phyloP scores from a whole-genome alignment of 2,113 vertebrate species.

The Leptobrachium ailaonicum region DNA sequence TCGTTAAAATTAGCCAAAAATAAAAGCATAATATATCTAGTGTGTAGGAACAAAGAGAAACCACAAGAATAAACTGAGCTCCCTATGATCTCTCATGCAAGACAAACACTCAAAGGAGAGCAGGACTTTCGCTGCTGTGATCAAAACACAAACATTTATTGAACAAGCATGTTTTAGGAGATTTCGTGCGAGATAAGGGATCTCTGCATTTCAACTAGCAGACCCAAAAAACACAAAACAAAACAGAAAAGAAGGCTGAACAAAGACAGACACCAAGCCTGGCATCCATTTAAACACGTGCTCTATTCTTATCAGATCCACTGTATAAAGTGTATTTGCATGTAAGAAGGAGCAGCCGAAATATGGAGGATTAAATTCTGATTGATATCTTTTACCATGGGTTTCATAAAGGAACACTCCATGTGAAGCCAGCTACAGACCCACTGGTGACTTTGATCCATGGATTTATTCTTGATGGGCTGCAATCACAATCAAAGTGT shows the following conservation, averaged over 20 bases:
- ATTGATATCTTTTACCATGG: background rate
- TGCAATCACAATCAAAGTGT: background rate
- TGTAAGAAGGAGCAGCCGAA: background rate
- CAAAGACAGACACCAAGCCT: slow-evolving; percentile 30
- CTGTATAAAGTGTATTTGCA: background rate
- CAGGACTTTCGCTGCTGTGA: slow-evolving; percentile 40
- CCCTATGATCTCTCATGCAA: slow-evolving; percentile 35
- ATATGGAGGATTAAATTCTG: background rate
- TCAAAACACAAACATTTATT: slow-evolving; percentile 38
- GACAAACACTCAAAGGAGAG: slow-evolving; percentile 17
- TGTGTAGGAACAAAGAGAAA: background rate
- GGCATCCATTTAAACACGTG: slow-evolving; percentile 19
- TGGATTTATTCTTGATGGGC: background rate
- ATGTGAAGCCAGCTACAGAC: no score
- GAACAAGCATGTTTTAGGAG: slow-evolving; percentile 27
- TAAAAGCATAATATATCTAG: background rate
- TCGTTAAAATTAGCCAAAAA: no score
- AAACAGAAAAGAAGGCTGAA: background rate
- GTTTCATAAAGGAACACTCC: background rate
- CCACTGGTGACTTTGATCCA: no score
- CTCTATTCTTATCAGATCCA: slow-evolving; percentile 11
- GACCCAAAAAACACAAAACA: background rate
- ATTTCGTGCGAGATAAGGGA: slow-evolving; percentile 33
- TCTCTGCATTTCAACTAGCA: slow-evolving; percentile 1
- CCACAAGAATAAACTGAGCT: background rate